A percentile compares a stretch with the other conserved stretches of the same genome.
phyloP scores from a whole-genome alignment of 2,888 invertebrate species.

The Pelosia muscerda region DNA sequence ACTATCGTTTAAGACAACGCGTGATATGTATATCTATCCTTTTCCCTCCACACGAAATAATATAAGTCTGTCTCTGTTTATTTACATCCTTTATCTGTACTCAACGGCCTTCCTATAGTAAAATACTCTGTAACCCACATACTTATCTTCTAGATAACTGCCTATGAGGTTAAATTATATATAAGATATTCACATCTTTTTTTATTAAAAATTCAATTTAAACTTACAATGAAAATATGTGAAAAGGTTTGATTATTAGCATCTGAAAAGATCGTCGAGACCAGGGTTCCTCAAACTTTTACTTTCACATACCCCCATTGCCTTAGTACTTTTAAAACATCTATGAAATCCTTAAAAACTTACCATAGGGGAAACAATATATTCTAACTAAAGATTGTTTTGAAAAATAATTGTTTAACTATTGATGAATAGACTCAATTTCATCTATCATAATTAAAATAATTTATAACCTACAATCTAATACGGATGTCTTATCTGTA shows the following conservation, averaged over 20 bases:
- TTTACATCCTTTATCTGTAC: too few relatives aligned
- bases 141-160: background rate
- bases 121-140: too few relatives aligned
- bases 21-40: too few relatives aligned
- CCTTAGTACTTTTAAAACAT: too few relatives aligned
- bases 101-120: too few relatives aligned
- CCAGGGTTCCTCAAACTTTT: slow-evolving; percentile 3
- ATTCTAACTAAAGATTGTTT: background rate
- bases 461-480: too few relatives aligned
- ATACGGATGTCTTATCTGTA: too few relatives aligned
- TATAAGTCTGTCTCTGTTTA: too few relatives aligned
- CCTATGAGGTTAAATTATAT: background rate
- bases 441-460: background rate
- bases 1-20: too few relatives aligned
- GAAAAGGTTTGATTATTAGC: background rate
- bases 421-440: background rate
- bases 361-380: background rate
- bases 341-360: background rate
- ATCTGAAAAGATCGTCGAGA: background rate
- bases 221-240: background rate
- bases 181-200: background rate
- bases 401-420: too few relatives aligned
- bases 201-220: background rate
- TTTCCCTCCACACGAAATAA: too few relatives aligned
- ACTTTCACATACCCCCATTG: background rate